phyloP scores from a whole-genome alignment of 2,797 vertebrate species.

The Nothura maculosa region DNA sequence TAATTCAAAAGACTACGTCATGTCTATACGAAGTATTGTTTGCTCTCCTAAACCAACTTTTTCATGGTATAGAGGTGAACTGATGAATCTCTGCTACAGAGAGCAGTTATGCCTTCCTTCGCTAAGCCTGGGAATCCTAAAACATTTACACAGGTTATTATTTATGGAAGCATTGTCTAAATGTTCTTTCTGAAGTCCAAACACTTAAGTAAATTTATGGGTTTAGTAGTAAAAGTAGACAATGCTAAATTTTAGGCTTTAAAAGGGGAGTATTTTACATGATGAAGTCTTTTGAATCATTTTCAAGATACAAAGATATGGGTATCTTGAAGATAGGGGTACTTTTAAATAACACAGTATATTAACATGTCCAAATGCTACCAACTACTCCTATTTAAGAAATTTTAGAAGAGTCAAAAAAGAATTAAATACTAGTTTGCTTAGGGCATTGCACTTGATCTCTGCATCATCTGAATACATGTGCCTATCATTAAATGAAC shows the following conservation, averaged over 20 bases:
- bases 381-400: neutral
- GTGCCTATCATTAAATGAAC: neutral
- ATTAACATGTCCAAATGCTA: neutral
- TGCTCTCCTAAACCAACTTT: neutral
- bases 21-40: neutral
- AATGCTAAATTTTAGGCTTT: neutral
- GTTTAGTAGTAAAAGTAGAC: neutral
- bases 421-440: neutral
- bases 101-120: neutral
- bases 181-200: neutral
- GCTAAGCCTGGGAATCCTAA: neutral
- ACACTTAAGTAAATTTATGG: neutral
- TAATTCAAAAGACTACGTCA: neutral
- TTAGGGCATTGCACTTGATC: rapidly evolving
- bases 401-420: neutral
- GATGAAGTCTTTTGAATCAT: neutral
- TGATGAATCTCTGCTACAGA: neutral
- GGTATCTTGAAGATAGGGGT: no score
- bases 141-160: neutral
- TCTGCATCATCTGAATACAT: neutral
- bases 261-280: rapidly evolving
- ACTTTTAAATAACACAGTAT: neutral
- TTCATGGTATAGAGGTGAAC: neutral
- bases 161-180: neutral
- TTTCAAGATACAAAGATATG: no score